A percentile compares a stretch with the other conserved stretches of the same genome.
Conservation (phyloP, 2,888 invertebrate species). For the Epistrophe eligans region DNA sequence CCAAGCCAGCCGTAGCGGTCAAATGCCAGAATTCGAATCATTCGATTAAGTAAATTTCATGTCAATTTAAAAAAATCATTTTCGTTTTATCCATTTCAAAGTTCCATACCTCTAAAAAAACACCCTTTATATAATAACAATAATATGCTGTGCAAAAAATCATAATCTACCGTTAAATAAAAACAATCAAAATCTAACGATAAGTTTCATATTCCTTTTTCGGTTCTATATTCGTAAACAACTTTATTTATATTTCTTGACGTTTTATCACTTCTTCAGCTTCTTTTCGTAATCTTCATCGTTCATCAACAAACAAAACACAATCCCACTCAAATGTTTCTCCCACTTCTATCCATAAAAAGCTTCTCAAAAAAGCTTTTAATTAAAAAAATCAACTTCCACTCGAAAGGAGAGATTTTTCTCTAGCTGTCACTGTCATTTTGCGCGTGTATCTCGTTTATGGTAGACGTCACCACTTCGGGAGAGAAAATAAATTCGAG, state of each 20-base stretch:
- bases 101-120: too few relatives aligned
- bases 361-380: constrained; percentile 24
- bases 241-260: background rate
- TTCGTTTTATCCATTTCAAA: too few relatives aligned
- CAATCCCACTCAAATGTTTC: background rate
- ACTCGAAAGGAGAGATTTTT: constrained; percentile 30
- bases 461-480: constrained; percentile 71
- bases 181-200: background rate
- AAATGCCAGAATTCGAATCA: too few relatives aligned
- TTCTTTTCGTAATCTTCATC: background rate
- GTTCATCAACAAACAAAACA: constrained; percentile 13
- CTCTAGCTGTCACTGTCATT: constrained; percentile 51
- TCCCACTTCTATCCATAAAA: constrained; percentile 14
- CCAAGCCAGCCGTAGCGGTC: too few relatives aligned
- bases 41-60: too few relatives aligned
- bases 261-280: background rate
- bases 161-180: background rate
- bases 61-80: too few relatives aligned
- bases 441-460: constrained; percentile 71
- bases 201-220: background rate
- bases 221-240: constrained; percentile 3
- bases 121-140: too few relatives aligned
- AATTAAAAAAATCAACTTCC: constrained; percentile 34
- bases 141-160: too few relatives aligned
- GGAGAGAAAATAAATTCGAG: constrained; percentile 41